A percentile compares a stretch with the other conserved stretches of the same genome.
Conservation (phyloP, 2,113 vertebrate species). For the Mastomys natalensis region DNA sequence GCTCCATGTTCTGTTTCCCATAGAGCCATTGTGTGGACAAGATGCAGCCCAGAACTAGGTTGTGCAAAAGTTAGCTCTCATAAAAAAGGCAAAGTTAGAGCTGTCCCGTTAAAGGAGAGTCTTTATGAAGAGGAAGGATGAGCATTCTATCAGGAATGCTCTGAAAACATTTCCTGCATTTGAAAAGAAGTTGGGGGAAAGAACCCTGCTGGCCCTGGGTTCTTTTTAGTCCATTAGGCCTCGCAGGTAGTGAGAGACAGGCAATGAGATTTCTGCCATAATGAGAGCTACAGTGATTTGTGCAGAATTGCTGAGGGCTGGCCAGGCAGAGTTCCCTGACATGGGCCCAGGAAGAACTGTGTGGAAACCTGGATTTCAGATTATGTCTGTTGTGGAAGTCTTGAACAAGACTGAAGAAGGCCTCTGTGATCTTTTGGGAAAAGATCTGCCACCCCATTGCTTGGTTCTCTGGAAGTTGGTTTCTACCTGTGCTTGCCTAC, state of each 20-base stretch:
- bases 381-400: neutral
- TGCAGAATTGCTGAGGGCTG: neutral
- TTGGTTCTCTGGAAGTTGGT: neutral
- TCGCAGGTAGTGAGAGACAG: neutral
- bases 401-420: neutral
- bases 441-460: neutral
- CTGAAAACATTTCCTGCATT: neutral
- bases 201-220: neutral
- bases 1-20: neutral
- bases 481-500: neutral
- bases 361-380: neutral
- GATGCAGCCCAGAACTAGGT: neutral
- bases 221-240: neutral
- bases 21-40: neutral
- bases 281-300: neutral
- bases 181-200: conserved; percentile 16
- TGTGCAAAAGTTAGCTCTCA: neutral
- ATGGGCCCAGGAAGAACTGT: neutral
- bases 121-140: neutral
- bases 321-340: neutral
- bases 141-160: neutral
- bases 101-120: neutral
- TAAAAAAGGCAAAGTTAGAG: neutral
- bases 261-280: neutral
- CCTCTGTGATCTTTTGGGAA: neutral